Conservation (phyloP, 2,888 invertebrate genomes). For the Drosophila sordidula region DNA sequence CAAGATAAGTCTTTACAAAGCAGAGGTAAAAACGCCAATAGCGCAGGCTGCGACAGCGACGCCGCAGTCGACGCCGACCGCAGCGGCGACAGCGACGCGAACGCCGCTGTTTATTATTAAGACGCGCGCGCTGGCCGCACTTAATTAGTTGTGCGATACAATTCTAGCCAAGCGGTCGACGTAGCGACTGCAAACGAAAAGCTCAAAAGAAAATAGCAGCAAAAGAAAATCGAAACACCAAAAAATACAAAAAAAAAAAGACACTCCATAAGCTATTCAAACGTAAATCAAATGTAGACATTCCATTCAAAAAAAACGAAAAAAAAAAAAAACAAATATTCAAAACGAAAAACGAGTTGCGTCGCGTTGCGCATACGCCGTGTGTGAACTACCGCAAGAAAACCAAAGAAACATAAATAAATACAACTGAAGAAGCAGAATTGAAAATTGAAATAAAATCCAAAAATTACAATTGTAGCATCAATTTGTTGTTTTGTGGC, state of each 20-base stretch:
- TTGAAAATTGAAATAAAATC: background rate
- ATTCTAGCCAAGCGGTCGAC: conserved; percentile 80
- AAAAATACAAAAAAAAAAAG: background rate
- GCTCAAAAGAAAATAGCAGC: background rate
- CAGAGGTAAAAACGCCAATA: conserved; percentile 40
- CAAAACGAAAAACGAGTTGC: conserved; percentile 15
- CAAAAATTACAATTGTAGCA: too few species aligned
- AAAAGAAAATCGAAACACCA: conserved; percentile 1
- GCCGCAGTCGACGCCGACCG: background rate
- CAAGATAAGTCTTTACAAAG: conserved; percentile 32
- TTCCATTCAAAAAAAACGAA: conserved; percentile 8
- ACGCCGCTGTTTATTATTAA: conserved; percentile 75
- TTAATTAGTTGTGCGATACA: conserved; percentile 81
- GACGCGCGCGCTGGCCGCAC: conserved; percentile 69
- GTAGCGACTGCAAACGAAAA: conserved; percentile 31
- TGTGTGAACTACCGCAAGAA: conserved; percentile 33
- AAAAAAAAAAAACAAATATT: conserved; percentile 3
- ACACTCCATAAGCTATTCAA: conserved; percentile 5
- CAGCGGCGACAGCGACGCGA: conserved; percentile 29
- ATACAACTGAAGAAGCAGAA: background rate
- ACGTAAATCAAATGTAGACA: conserved; percentile 16
- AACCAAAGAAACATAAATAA: background rate
- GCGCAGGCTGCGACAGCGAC: conserved; percentile 5
- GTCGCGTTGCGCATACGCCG: conserved; percentile 61
- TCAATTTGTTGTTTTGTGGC: background rate